Base-by-base conservation (phyloP, 1,140 invertebrate species). In the Linepithema humile region DNA sequence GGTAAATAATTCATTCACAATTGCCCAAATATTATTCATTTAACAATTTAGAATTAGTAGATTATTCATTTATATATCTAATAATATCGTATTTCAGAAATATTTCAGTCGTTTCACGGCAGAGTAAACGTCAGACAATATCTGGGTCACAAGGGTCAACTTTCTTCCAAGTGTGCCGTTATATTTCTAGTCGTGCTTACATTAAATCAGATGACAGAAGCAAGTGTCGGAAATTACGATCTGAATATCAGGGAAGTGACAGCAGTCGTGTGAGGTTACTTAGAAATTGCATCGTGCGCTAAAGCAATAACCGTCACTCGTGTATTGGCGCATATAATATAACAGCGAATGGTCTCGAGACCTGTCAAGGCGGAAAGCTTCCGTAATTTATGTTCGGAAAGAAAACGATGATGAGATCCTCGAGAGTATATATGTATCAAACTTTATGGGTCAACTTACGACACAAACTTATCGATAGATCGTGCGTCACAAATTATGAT, bases 401-500 rank as follows among this genome's bases (percentile, higher is more conserved):
- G 2, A 57, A 2, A 0, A 12, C 3, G 45, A 50, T 12, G 7
- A 32, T 26, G 15, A 38, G 17, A 69, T 45, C 7, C 29, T 45
- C 29, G 9, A 69, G 17, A 15, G 40, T 3, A n/a, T 12, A 3
- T n/a, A 38, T 12, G 1, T 53, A n/a, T 78, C 1, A 53, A 67
- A 67, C 40, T 67, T 78, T 67, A 78, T 53, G 45, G 9, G 0
- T 15, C 4, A 53, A 50, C 9, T 29, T 35, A 29, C 17, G 15
- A n/a, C 62, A 5, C 32, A 2, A 64, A 53, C 20, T 53, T 77
- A 50, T 32, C 59, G 20, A 65, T 77, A 77, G n/a, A 6, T 75
- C 17, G 69, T 12, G 23, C 40, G 38, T 29, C n/a, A 20, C 45
- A 17, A 53, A 29, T 78, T 78, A 55, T 23, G 43, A 53, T 15